Evolutionary conservation across 30 jellyfish, hydroid and myxozoan species (phyloP), one percentile per base, ranked within the genome.

Genomic region (Nemopilema nomurai): DNA sequence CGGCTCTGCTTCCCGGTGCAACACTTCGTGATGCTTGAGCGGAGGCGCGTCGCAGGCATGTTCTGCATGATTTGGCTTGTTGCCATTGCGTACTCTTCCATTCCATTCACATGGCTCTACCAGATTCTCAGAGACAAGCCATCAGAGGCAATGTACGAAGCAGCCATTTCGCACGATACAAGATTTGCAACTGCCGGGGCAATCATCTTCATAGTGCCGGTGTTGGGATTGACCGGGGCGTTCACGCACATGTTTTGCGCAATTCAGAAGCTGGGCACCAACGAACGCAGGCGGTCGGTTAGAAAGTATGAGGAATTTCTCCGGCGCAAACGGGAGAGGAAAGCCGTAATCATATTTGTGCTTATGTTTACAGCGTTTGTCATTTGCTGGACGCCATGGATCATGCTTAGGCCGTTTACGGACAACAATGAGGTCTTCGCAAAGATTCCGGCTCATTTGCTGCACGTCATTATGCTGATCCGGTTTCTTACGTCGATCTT

Each of bases 381-480:
- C 4, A 71, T 87, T 18, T 87, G 96, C 71, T 87, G 96, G 96
- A 73, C 90, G 26, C 96, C 96, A 30, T 79, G 85, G 87, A 79
- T 79, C 25, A 57, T 64, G 26, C 71, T 87, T 18, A 81, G 96
- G 27, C 83, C 81, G 28, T 31, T 87, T 62, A 67, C 17, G 19
- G 51, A 18, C 53, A 20, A 6, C 87, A n/a, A 75, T 30, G 57
- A 24, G 28, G 74, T 28, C 8, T 63, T 71, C 49, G 51, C 23
- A 22, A 67, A 66, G n/a, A 68, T 87, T 21, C 96, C 89, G 49
- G 67, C 53, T 18, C 25, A 7, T 18, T 29, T 87, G 41, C 87
- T 80, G 8, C 78, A 79, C 20, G 71, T 62, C 0, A 9, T 78
- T 13, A 71, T 87, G 83, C 52, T 79, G 1, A 79, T 79, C 8